Conservation (phyloP, 2,888 invertebrate genomes). For the Drosophila peninsularis region DNA sequence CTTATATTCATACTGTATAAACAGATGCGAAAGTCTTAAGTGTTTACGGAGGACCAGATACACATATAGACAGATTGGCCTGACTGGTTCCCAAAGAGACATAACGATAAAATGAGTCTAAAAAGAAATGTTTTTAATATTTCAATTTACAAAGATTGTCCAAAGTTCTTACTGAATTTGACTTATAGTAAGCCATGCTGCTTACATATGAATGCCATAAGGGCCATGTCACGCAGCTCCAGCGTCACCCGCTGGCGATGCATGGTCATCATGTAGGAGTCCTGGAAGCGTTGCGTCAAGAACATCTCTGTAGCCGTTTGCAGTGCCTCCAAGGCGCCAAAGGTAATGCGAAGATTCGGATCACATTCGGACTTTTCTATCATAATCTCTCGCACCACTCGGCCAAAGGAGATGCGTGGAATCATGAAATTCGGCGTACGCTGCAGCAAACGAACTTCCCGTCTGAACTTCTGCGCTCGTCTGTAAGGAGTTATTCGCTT, state of each 20-base stretch:
- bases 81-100: too few relatives aligned
- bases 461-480: neutral
- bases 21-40: too few relatives aligned
- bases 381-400: constrained; percentile 37
- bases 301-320: constrained; percentile 86
- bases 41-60: too few relatives aligned
- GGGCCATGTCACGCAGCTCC: constrained; percentile 83
- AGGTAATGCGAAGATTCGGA: constrained; percentile 2
- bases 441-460: constrained; percentile 15
- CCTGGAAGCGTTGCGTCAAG: constrained; percentile 85
- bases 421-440: constrained; percentile 14
- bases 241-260: constrained; percentile 85
- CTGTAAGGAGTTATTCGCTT: constrained; percentile 15
- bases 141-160: neutral
- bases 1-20: too few relatives aligned
- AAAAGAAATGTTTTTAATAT: constrained; percentile 1
- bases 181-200: constrained; percentile 13
- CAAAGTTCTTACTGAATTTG: neutral
- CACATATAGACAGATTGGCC: too few relatives aligned
- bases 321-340: constrained; percentile 56
- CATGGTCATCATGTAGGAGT: constrained; percentile 83
- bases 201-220: constrained; percentile 83
- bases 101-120: neutral
- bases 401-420: constrained; percentile 30
- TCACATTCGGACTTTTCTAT: accelerated